Conservation (phyloP, 2,113 vertebrate genomes). For the Gulo gulo region DNA sequence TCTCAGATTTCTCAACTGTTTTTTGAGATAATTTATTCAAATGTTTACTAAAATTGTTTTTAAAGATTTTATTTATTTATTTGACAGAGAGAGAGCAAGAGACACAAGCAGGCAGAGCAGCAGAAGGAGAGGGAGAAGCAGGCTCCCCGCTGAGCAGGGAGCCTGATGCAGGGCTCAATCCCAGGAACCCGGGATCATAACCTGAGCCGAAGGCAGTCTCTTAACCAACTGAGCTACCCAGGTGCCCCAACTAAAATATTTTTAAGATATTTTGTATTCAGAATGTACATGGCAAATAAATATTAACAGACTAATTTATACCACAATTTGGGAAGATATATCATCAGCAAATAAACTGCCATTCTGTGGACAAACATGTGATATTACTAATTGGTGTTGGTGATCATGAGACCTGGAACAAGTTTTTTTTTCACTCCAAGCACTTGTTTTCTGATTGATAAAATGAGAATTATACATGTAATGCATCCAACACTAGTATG, state of each 20-base stretch:
- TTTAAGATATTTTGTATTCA: background rate
- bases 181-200: too few relatives aligned
- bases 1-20: background rate
- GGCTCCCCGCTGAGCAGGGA: too few relatives aligned
- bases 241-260: background rate
- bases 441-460: background rate
- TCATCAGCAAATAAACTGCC: background rate
- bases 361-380: background rate
- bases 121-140: too few relatives aligned
- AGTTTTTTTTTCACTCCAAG: background rate
- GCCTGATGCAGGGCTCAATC: too few relatives aligned
- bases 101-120: too few relatives aligned
- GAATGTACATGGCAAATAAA: background rate
- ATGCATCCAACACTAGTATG: background rate
- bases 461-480: background rate
- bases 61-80: too few relatives aligned
- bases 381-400: background rate
- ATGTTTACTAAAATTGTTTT: background rate
- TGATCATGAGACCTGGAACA: background rate
- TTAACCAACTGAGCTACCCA: too few relatives aligned
- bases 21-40: background rate
- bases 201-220: too few relatives aligned
- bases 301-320: background rate
- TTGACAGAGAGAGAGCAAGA: too few relatives aligned
- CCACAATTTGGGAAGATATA: background rate